Base-by-base conservation (phyloP, 2,113 vertebrate genomes). In the Gnathonemus echidnorhynchus region DNA sequence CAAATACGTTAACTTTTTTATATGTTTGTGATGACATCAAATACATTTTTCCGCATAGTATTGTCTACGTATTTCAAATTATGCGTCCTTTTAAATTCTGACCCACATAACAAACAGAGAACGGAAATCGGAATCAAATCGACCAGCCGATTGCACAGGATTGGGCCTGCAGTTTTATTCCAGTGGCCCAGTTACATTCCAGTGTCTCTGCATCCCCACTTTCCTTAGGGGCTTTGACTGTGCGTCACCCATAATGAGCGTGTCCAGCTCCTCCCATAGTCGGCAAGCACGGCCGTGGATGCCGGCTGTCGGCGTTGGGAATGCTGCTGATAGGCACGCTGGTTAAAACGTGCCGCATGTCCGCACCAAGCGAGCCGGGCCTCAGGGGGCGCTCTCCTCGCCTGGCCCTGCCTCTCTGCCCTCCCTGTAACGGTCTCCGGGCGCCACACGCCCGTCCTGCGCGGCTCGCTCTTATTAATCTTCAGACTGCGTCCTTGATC, bases 401-500 rank as follows among this genome's bases (percentile, higher is more conserved):
- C 62, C 62, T 5, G 62, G 62, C 27, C 62, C 62, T 27, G 62
- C 62, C 62, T 70, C n/a, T 27, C n/a, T 13, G 62, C 27, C 62
- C 27, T 31, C 62, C 9, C n/a, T 3, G n/a, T 62, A 31, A 11
- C 0, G 62, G 62, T 27, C 62, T 66, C 62, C 1, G n/a, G n/a
- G 9, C n/a, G 1, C 24, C 62, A 27, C 62, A 27, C 62, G 3
- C 6, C 80, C 5, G 31, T 87, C 50, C 86, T 87, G 50, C 48
- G 56, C 31, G 15, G 49, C 86, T 56, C 35, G 15, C 86, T 56
- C 50, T 19, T 48, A 87, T 87, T 87, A 53, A 87, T 87, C 45
- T 87, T 87, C 11, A 17, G 48, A 87, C 50, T 87, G 50, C n/a
- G 86, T n/a, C 86, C 86, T 87, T 53, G 86, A 87, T 87, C 86